Percentiles rank a stretch among this genome's conserved stretches.
Conservation (phyloP, 2,113 vertebrate species). For the Lampris megalopsis region DNA sequence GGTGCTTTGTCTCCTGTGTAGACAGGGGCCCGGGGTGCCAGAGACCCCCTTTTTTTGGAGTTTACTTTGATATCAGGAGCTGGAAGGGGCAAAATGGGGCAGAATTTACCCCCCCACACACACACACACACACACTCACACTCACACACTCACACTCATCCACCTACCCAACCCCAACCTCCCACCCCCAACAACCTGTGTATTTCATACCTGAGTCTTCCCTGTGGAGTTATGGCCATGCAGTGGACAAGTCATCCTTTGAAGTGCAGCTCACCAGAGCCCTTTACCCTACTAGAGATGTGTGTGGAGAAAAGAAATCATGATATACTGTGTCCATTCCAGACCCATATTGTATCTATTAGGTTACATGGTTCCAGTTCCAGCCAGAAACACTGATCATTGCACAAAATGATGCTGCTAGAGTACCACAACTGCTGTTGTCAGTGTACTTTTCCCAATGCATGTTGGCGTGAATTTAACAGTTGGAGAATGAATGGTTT, state of each 20-base stretch:
- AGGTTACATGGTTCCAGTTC: conserved; percentile 19
- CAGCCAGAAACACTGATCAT: conserved; percentile 4
- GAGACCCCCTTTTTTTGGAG: conserved; percentile 71
- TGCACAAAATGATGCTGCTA: conserved; percentile 9
- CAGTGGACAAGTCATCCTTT: conserved; percentile 51
- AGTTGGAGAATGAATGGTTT: neutral
- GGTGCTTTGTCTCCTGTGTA: conserved; percentile 74
- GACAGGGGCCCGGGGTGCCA: conserved; percentile 68
- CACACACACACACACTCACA: conserved; percentile 19
- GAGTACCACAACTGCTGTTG: neutral
- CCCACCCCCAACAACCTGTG: conserved; percentile 26
- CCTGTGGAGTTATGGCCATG: conserved; percentile 56
- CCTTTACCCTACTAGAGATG: conserved; percentile 40
- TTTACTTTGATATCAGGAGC: conserved; percentile 79
- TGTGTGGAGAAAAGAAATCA: conserved; percentile 26
- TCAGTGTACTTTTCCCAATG: neutral
- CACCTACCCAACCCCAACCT: conserved; percentile 22
- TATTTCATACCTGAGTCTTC: conserved; percentile 43
- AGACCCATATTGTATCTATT: conserved; percentile 55
- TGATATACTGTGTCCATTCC: conserved; percentile 53
- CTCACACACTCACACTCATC: conserved; percentile 17
- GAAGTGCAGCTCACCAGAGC: conserved; percentile 56
- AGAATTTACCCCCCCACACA: conserved; percentile 50
- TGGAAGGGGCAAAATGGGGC: conserved; percentile 57
- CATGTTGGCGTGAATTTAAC: neutral